Conservation (phyloP, 1,140 invertebrate species). For the Cherax destructor region DNA sequence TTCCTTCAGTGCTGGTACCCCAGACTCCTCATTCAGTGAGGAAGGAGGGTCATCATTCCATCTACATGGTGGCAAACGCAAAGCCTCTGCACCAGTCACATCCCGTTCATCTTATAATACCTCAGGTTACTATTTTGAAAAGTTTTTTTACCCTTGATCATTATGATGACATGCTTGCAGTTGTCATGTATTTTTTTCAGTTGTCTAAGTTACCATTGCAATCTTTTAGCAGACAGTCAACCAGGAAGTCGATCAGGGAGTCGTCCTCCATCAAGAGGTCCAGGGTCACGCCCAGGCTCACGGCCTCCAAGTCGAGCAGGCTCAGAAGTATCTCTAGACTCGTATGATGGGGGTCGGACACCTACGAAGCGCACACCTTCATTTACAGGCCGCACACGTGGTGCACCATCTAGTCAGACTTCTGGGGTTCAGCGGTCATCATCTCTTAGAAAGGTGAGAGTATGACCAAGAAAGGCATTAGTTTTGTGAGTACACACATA, state of each 20-base stretch:
- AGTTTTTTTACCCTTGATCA: slow-evolving; percentile 22
- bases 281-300: slow-evolving; percentile 76
- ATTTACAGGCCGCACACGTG: slow-evolving; percentile 64
- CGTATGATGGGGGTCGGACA: slow-evolving; percentile 73
- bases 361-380: slow-evolving; percentile 70
- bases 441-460: slow-evolving; percentile 69
- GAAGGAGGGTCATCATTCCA: slow-evolving; percentile 73
- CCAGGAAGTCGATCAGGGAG: slow-evolving; percentile 86
- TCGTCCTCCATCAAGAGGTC: slow-evolving; percentile 81
- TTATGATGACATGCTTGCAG: slow-evolving; percentile 27
- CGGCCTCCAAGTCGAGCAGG: slow-evolving; percentile 95
- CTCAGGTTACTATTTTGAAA: slow-evolving; percentile 24
- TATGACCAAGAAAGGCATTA: neutral
- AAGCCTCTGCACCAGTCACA: slow-evolving; percentile 73
- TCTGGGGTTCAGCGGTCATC: slow-evolving; percentile 70
- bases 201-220: neutral
- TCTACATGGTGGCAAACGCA: slow-evolving; percentile 71
- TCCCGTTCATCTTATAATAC: slow-evolving; percentile 60
- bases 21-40: slow-evolving; percentile 72
- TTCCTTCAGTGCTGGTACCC: slow-evolving; percentile 70
- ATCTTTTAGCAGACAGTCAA: slow-evolving; percentile 52
- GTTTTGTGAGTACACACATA: neutral
- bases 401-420: slow-evolving; percentile 65
- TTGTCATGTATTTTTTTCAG: slow-evolving; percentile 74
- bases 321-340: slow-evolving; percentile 91